Percentiles rank a stretch among this genome's conserved stretches.
Conservation (phyloP, 2,113 vertebrate genomes). For the Laticauda laticaudata region DNA sequence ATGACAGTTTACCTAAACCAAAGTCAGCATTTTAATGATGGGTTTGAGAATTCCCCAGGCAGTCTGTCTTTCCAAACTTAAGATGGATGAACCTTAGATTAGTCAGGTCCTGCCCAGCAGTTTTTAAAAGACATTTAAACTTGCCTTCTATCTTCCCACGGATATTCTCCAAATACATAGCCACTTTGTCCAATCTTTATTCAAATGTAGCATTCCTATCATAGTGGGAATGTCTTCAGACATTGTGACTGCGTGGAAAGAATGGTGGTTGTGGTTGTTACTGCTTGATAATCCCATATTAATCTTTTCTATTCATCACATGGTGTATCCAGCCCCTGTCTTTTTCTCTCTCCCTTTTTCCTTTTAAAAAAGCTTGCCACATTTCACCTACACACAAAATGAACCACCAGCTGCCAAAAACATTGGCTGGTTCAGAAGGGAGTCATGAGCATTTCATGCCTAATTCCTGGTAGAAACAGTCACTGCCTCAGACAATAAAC, state of each 20-base stretch:
- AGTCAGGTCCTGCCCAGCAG: not conserved
- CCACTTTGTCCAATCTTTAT: not conserved
- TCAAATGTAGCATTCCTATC: not conserved
- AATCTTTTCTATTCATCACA: not conserved
- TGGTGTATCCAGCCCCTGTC: not conserved
- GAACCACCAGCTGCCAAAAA: not conserved
- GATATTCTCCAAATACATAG: not conserved
- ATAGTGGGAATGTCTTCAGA: not conserved
- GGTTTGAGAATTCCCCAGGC: not conserved
- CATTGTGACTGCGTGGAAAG: not conserved
- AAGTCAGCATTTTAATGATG: not conserved
- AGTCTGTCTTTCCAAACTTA: not conserved
- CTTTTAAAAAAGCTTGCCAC: not conserved
- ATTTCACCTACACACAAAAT: conserved; percentile 31
- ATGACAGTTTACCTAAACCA: not conserved
- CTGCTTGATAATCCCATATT: not conserved
- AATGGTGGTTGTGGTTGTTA: rapidly evolving
- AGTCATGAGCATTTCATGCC: not conserved
- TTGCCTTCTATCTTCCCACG: not conserved
- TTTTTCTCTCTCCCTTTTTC: too few species aligned
- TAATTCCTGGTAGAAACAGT: not conserved
- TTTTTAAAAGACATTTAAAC: not conserved
- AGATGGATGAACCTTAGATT: not conserved
- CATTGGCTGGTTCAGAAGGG: not conserved
- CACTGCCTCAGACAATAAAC: not conserved